Conservation (phyloP, 2,888 invertebrate species). For the Venusia cambrica region DNA sequence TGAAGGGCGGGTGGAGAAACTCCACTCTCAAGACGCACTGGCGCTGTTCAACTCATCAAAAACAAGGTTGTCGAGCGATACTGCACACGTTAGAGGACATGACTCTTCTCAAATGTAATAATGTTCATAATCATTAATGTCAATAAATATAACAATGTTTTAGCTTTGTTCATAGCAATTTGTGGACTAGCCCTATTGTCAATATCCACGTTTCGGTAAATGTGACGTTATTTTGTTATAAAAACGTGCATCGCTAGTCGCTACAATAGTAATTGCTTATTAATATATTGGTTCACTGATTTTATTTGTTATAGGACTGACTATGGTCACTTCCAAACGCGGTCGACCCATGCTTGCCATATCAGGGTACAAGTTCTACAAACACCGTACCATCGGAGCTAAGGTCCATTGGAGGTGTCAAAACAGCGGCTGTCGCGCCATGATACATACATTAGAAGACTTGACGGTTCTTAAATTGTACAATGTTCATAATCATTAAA, state of each 20-base stretch:
- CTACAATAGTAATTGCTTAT: too few species aligned
- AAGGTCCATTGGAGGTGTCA: slow-evolving; percentile 14
- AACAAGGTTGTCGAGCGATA: slow-evolving; percentile 10
- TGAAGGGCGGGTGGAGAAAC: too few species aligned
- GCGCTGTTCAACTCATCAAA: slow-evolving; percentile 1
- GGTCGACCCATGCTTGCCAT: slow-evolving; percentile 2
- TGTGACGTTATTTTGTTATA: too few species aligned
- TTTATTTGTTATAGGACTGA: slow-evolving; percentile 7
- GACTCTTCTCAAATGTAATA: slow-evolving; percentile 9
- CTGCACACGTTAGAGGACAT: slow-evolving; percentile 9
- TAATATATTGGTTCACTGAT: neutral
- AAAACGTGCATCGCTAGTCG: too few species aligned
- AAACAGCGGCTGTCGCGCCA: slow-evolving; percentile 14
- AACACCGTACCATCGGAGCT: neutral
- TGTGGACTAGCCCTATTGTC: slow-evolving; percentile 5
- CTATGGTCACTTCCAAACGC: neutral
- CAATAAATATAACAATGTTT: neutral
- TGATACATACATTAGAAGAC: slow-evolving; percentile 3
- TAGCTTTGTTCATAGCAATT: too few species aligned
- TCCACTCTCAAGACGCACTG: slow-evolving; percentile 7
- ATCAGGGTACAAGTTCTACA: slow-evolving; percentile 7
- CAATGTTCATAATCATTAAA: slow-evolving; percentile 7
- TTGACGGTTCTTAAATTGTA: slow-evolving; percentile 8
- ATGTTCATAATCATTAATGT: too few species aligned
- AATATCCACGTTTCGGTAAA: slow-evolving; percentile 6